phyloP scores from a whole-genome alignment of 2,888 invertebrate genomes.

The Aphodius sticticus region DNA sequence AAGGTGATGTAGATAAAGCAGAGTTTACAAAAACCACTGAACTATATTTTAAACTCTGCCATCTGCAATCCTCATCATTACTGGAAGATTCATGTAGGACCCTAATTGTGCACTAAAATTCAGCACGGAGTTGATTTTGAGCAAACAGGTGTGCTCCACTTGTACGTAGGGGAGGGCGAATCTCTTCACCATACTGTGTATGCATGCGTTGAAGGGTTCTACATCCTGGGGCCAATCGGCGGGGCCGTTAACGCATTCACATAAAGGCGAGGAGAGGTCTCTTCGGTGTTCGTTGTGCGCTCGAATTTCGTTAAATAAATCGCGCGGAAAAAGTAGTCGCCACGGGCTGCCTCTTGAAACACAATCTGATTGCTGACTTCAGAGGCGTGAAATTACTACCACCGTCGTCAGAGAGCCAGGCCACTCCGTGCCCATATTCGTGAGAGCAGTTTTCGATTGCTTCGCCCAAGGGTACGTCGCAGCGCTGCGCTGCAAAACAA shows the following conservation, averaged over 20 bases:
- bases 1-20: too few species aligned
- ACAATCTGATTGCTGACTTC: slow-evolving; percentile 25
- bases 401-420: slow-evolving; percentile 5
- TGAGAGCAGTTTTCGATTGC: slow-evolving; percentile 20
- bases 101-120: not conserved
- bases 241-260: not conserved
- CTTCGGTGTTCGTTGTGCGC: not conserved
- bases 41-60: too few species aligned
- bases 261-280: not conserved
- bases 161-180: not conserved
- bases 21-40: too few species aligned
- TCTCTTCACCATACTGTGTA: not conserved
- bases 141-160: not conserved
- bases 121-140: not conserved
- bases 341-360: slow-evolving; percentile 23
- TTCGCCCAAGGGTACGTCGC: slow-evolving; percentile 6
- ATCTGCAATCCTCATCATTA: too few species aligned
- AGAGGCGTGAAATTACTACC: slow-evolving; percentile 26
- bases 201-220: not conserved
- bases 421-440: slow-evolving; percentile 15
- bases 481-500: slow-evolving; percentile 20
- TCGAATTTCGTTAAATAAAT: slow-evolving; percentile 13
- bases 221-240: not conserved
- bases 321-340: slow-evolving; percentile 16
- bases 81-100: too few species aligned